Conservation (phyloP, 1,140 invertebrate genomes). For the Saccostrea echinata region DNA sequence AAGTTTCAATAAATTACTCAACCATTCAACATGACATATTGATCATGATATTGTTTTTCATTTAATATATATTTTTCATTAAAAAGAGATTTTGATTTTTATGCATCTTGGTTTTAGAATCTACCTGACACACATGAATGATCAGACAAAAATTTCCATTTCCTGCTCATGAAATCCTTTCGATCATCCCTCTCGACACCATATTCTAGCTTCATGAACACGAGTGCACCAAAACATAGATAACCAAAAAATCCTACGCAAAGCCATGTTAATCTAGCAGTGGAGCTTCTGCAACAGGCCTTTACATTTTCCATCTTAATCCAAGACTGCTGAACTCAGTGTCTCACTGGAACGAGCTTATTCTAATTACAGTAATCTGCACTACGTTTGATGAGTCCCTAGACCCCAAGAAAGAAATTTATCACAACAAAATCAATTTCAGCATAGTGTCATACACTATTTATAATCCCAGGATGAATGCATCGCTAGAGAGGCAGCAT, state of each 20-base stretch:
- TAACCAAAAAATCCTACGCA: neutral
- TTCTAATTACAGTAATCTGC: neutral
- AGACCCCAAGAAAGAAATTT: neutral
- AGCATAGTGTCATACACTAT: neutral
- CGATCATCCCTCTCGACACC: neutral
- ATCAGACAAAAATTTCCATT: neutral
- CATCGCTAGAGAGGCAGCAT: neutral
- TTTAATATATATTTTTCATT: too few relatives aligned
- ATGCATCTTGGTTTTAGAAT: neutral
- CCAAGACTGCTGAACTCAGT: neutral
- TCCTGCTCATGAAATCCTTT: neutral
- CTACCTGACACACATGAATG: conserved; percentile 6
- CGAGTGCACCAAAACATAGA: neutral
- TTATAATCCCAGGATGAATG: neutral
- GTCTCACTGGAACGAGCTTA: neutral
- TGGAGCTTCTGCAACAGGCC: neutral
- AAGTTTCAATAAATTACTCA: too few relatives aligned
- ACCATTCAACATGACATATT: too few relatives aligned
- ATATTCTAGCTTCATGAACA: neutral
- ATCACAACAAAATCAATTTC: conserved; percentile 19
- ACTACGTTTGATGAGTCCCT: neutral
- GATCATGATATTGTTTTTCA: too few relatives aligned
- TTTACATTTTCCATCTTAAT: neutral
- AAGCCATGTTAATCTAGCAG: neutral
- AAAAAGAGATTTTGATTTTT: too few relatives aligned